Evolutionary conservation across 2,113 vertebrate genomes (phyloP).

Genomic region (Mirounga angustirostris): DNA sequence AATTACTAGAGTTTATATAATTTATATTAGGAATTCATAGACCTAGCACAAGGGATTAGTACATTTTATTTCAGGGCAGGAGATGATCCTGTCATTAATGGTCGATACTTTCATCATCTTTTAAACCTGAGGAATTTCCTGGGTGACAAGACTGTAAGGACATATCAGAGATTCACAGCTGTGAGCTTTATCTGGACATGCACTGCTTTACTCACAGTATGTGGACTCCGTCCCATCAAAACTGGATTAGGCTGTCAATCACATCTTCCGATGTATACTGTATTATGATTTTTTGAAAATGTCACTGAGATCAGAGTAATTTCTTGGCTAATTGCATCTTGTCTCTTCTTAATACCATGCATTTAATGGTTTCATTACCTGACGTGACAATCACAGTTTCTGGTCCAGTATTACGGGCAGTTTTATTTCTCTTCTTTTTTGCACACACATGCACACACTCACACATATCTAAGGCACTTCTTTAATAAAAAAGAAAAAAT

Average conservation of each 20-base stretch:
- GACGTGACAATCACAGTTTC: slow-evolving; percentile 92
- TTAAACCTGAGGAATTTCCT: slow-evolving; percentile 99
- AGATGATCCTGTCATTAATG: slow-evolving; percentile 99
- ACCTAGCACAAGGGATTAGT: slow-evolving; percentile 99
- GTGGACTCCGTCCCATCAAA: slow-evolving; percentile 97
- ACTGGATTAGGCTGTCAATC: slow-evolving; percentile 99
- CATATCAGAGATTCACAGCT: slow-evolving; percentile 99
- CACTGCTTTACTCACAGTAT: slow-evolving; percentile 94
- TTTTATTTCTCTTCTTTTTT: slow-evolving; percentile 79
- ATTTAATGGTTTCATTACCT: slow-evolving; percentile 99
- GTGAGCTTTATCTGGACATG: slow-evolving; percentile 97
- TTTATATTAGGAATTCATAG: slow-evolving; percentile 99
- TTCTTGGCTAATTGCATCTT: slow-evolving; percentile 99
- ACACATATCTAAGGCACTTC: slow-evolving; percentile 61
- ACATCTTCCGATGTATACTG: slow-evolving; percentile 94
- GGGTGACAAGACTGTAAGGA: slow-evolving; percentile 97
- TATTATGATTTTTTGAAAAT: slow-evolving; percentile 99
- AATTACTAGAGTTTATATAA: slow-evolving; percentile 99
- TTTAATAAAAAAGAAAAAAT: slow-evolving; percentile 86
- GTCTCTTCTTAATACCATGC: slow-evolving; percentile 97
- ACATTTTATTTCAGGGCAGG: slow-evolving; percentile 99
- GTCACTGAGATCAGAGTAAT: slow-evolving; percentile 99
- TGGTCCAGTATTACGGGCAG: slow-evolving; percentile 87
- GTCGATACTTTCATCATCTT: slow-evolving; percentile 99
- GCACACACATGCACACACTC: slow-evolving; percentile 45